Evolutionary conservation across 2,113 vertebrate species (phyloP), one percentile per base, ranked within the genome.

Genomic region (Nyctibius bracteatus): DNA sequence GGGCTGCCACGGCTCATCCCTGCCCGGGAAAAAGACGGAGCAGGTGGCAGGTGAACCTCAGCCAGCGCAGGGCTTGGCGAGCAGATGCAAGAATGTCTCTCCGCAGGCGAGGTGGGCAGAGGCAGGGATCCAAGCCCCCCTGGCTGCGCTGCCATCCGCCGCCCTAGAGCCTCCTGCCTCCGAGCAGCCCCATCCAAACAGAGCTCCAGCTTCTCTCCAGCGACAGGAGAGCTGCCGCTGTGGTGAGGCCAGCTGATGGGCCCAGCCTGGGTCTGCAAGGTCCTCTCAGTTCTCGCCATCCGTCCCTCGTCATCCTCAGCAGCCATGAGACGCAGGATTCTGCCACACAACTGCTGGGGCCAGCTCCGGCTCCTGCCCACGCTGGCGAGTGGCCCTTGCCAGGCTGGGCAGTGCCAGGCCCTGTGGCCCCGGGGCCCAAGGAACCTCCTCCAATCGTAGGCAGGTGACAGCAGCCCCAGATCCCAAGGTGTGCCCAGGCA

Each of bases 371-470:
- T n/a, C n/a, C n/a, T n/a, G n/a, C n/a, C n/a, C n/a, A n/a, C n/a
- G 25, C 58, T 72, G 62, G 43, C 8, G 1, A 18, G 47, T 4
- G 10, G 30, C 30, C 28, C 23, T 30, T 9, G 14, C 46, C 66
- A 51, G 62, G 83, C 55, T 61, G 6, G 4, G 68, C 68, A 46
- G 49, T 22, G 43, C 27, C 57, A 77, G 58, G 6, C 20, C 57
- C 27, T 1, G 6, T 1, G 9, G n/a, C n/a, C n/a, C n/a, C n/a
- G n/a, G n/a, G n/a, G 39, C 11, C 52, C 1, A 1, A 49, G 67
- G 31, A 68, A 81, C 43, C 31, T 8, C 35, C 61, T 58, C 62
- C 11, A 5, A 3, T 24, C 5, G 1, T 1, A 3, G 41, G 37
- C 39, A 58, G 24, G 9, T 7, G n/a, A n/a, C 41, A 52, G 22